Evolutionary conservation across 2,797 vertebrate genomes (phyloP), one percentile per base, ranked within the genome.

Genomic region (Pipistrellus pipistrellus): DNA sequence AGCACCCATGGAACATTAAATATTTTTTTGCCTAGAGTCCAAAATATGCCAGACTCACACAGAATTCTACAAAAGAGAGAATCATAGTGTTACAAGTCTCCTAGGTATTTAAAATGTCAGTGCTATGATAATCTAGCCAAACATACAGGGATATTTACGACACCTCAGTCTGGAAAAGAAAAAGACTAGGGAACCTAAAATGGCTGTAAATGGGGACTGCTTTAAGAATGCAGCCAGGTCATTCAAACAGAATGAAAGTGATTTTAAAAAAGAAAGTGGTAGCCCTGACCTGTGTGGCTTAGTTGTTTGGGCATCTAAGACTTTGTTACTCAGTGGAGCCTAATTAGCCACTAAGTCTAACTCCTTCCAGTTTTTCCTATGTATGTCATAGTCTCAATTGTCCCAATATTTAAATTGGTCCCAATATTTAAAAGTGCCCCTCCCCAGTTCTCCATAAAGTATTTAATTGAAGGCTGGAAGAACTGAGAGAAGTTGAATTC

Each of bases 291-390:
- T n/a, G n/a, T 66, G n/a, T 18, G n/a, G n/a, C 64, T 66, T 32
- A 32, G n/a, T 32, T 66, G 30, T 8, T 32, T 32, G 64, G 30
- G n/a, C 15, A 3, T 66, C 64, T 41, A 41, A 41, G 55, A 76
- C 57, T 89, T 89, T 76, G 64, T 88, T 55, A 83, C 66, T 95
- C 64, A 86, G 0, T 90, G 59, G 30, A 85, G 48, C 38, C 72
- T 91, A 94, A 92, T 93, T 95, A 89, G 53, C 41, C 88, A 88
- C 55, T 92, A 92, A 93, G 46, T 76, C 11, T 62, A 85, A 88
- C 32, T 69, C 51, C 41, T 86, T 94, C 85, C 44, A 89, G 84
- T 86, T 80, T 95, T 94, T 95, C 71, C 93, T 88, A 77, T 89
- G 92, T 93, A 86, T 32, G 9, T 96, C 85, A 69, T 38, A 20